Evolutionary conservation across 2,113 vertebrate genomes (phyloP).

Genomic region (Microtus montanus): DNA sequence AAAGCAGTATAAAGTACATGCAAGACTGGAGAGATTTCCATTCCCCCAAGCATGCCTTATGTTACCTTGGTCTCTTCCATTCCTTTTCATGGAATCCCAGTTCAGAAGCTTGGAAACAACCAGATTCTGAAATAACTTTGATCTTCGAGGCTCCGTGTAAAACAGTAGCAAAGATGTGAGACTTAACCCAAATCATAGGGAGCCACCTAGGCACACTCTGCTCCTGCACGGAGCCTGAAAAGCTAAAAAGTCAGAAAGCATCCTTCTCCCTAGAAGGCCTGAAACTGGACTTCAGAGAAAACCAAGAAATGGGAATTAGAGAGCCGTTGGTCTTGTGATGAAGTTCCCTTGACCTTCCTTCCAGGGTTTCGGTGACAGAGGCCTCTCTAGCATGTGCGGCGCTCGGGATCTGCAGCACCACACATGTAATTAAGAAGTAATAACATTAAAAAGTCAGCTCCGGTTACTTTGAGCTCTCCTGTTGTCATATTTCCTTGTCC

Average conservation of each 20-base stretch:
- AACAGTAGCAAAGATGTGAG: not conserved
- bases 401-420: not conserved
- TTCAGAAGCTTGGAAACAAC: not conserved
- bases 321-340: not conserved
- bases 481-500: not conserved
- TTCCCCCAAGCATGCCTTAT: not conserved
- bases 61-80: not conserved
- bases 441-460: not conserved
- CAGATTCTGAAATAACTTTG: constrained; percentile 25
- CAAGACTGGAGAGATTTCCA: not conserved
- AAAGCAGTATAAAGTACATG: not conserved
- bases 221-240: not conserved
- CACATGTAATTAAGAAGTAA: not conserved
- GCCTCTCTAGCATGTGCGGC: not conserved
- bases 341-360: not conserved
- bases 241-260: not conserved
- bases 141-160: not conserved
- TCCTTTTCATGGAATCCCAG: not conserved
- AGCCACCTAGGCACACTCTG: not conserved
- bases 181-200: not conserved
- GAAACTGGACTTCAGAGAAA: not conserved
- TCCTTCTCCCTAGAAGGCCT: too few species aligned
- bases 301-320: not conserved
- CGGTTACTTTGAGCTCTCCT: not conserved
- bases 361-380: not conserved